Conservation (phyloP, 2,113 vertebrate species). For the Monopterus albus region DNA sequence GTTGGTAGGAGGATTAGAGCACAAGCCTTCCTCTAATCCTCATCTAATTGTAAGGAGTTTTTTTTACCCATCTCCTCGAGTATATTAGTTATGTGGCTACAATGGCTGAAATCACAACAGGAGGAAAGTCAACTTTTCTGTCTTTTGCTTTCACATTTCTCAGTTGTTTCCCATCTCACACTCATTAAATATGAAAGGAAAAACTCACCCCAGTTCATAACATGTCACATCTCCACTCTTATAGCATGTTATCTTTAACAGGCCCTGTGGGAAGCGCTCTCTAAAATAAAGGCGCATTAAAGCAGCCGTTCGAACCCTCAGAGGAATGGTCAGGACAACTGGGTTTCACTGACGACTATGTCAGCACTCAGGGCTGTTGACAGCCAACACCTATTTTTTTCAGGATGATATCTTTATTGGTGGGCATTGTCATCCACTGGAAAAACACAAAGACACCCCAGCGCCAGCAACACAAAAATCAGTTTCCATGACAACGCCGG, state of each 20-base stretch:
- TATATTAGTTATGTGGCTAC: conserved; percentile 28
- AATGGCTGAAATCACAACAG: conserved; percentile 33
- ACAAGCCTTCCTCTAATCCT: conserved; percentile 43
- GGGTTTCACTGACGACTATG: conserved; percentile 25
- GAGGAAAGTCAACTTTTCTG: neutral
- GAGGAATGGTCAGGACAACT: conserved; percentile 37
- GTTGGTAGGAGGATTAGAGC: conserved; percentile 44
- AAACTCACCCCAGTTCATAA: conserved; percentile 13
- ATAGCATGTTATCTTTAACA: conserved; percentile 42
- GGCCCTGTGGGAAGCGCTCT: conserved; percentile 32
- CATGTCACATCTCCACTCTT: conserved; percentile 25
- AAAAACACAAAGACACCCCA: conserved; percentile 46
- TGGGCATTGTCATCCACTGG: conserved; percentile 60
- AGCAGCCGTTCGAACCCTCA: conserved; percentile 29
- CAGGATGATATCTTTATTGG: conserved; percentile 71
- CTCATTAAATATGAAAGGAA: conserved; percentile 24
- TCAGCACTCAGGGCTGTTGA: conserved; percentile 52
- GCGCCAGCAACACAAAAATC: conserved; percentile 62
- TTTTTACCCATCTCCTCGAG: conserved; percentile 39
- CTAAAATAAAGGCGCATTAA: conserved; percentile 21
- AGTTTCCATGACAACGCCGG: conserved; percentile 76
- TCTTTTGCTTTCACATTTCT: neutral
- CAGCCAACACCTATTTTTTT: conserved; percentile 64
- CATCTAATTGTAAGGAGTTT: conserved; percentile 51
- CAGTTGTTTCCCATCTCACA: neutral